Evolutionary conservation across 35 echinoderm and acorn worm genomes (phyloP), one percentile per base, ranked within the genome.

Genomic region (Ophiothrix spiculata): DNA sequence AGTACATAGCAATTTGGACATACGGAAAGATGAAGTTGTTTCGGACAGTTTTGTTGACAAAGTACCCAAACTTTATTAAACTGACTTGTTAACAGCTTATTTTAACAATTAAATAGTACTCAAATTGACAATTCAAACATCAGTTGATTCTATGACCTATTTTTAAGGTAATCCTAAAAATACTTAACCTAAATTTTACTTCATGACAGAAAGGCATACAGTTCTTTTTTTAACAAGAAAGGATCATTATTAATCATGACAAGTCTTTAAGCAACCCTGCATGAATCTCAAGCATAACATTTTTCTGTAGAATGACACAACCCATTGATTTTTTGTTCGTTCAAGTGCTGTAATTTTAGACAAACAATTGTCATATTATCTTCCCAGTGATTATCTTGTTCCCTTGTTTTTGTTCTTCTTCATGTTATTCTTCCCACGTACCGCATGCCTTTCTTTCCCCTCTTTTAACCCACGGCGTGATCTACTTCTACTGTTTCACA

Each of bases 351-450:
- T 15, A 69, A 15, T 69, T 12, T 69, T 69, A 69, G 4, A 69
- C 60, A 69, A 4, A 69, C 60, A 69, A 69, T 69, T 69, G 60
- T n/a, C 25, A 69, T 28, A 69, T 69, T 69, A 69, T 69, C 60
- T 69, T 15, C n/a, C n/a, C 29, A n/a, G 23, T 19, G 1, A 69
- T 69, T 2, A 69, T 69, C 23, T 69, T 69, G 60, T 69, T 69
- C 60, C 60, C 8, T 69, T n/a, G 21, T 54, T 54, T 54, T 21
- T 54, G 45, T 54, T 54, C 21, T 54, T 8, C 16, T 69, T 69
- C 23, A 25, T 28, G 29, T n/a, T n/a, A 69, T 69, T 69, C 60
- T 12, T 69, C 60, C 60, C 60, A 69, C 60, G 60, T 28, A 69
- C 60, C n/a, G 60, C 17, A 2, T 69, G 29, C 60, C 29, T 69